Conservation (phyloP, 2,888 invertebrate species). For the Odiellus spinosus region DNA sequence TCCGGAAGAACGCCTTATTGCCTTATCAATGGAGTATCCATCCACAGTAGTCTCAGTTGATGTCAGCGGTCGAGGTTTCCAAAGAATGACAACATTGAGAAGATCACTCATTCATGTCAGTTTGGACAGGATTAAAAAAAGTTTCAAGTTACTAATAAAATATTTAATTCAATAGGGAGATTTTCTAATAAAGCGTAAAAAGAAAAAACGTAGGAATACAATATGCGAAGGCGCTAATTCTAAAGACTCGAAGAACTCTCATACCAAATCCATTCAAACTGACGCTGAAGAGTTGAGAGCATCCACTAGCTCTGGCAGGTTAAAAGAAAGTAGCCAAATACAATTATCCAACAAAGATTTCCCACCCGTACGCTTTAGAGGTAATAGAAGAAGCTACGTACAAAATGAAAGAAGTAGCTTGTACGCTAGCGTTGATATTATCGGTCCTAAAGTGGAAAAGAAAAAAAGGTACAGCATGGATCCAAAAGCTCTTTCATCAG, state of each 20-base stretch:
- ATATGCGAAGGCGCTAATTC: conserved; percentile 52
- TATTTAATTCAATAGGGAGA: conserved; percentile 9
- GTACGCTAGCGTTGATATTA: background rate
- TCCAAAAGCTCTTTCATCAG: background rate
- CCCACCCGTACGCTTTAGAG: background rate
- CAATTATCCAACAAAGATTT: background rate
- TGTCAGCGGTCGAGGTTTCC: conserved; percentile 70
- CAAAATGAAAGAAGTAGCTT: background rate
- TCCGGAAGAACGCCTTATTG: conserved; percentile 23
- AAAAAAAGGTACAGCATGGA: background rate
- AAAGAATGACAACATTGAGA: conserved; percentile 69
- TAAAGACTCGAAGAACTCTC: conserved; percentile 4
- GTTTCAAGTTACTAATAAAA: background rate
- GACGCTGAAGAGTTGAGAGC: conserved; percentile 10
- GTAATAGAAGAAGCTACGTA: background rate
- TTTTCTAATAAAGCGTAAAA: conserved; percentile 17
- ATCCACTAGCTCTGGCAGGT: conserved; percentile 7
- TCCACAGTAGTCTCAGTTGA: conserved; percentile 77
- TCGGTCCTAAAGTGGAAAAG: background rate
- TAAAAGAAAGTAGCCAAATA: conserved; percentile 1
- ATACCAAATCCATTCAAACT: background rate
- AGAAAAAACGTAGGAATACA: conserved; percentile 46
- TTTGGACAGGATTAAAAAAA: no score
- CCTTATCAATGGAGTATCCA: conserved; percentile 41
- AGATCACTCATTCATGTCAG: conserved; percentile 52